Evolutionary conservation across 2,113 vertebrate species (phyloP).

Genomic region (Panthera leo): DNA sequence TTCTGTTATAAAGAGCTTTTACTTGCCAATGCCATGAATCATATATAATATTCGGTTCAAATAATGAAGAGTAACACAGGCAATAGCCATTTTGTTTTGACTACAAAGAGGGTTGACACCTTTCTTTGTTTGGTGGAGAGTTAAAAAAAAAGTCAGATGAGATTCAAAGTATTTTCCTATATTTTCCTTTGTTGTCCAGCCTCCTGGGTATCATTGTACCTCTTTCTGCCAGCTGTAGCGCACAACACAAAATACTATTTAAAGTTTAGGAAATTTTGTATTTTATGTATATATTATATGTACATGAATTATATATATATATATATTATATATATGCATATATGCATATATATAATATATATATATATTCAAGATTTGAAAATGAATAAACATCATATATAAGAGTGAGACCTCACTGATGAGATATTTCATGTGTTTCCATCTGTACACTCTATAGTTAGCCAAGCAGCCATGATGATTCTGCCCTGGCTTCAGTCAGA

Average conservation of each 20-base stretch:
- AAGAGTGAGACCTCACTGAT: background rate
- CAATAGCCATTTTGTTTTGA: background rate
- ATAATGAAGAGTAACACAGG: background rate
- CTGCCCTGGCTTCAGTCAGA: background rate
- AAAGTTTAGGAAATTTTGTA: background rate
- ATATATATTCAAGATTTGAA: background rate
- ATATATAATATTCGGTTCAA: background rate
- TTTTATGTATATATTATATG: background rate
- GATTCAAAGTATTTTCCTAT: background rate
- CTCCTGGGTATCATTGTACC: background rate
- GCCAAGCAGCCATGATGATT: too few relatives aligned
- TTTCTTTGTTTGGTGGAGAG: background rate
- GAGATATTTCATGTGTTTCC: background rate
- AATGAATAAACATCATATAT: background rate
- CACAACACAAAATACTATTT: background rate
- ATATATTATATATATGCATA: background rate
- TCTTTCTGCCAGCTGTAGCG: background rate
- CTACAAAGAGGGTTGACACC: background rate
- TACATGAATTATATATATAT: background rate
- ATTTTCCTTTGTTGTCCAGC: background rate
- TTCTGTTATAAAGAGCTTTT: background rate
- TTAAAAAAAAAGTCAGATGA: background rate
- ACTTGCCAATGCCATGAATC: background rate
- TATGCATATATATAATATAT: background rate
- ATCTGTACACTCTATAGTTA: fast-evolving